A percentile compares a stretch with the other conserved stretches of the same genome.
Evolutionary conservation across 2,888 invertebrate genomes (phyloP).

Genomic region (Drosophila neonasuta): DNA sequence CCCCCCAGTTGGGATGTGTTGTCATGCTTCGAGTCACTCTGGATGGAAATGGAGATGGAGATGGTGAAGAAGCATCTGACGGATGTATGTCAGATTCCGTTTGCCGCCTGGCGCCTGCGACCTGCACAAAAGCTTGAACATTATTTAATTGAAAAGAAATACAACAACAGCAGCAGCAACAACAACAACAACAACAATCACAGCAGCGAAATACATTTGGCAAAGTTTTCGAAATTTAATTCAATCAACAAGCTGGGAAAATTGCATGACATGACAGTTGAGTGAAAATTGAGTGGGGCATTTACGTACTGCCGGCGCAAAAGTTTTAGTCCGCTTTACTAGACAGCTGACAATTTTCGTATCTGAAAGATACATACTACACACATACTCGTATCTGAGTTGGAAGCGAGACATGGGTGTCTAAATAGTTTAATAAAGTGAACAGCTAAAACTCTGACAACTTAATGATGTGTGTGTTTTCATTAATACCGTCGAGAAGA

Average conservation of each 20-base stretch:
- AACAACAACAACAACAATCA: constrained; percentile 26
- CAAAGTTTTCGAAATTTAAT: constrained; percentile 63
- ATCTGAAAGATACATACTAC: constrained; percentile 6
- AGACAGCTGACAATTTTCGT: constrained; percentile 25
- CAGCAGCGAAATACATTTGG: constrained; percentile 47
- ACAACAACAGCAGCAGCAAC: constrained; percentile 27
- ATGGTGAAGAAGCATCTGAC: constrained; percentile 45
- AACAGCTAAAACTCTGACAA: constrained; percentile 25
- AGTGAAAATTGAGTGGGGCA: constrained; percentile 52
- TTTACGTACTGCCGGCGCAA: constrained; percentile 25
- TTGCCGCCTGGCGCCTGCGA: constrained; percentile 36
- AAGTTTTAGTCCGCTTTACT: constrained; percentile 21
- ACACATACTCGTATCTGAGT: neutral
- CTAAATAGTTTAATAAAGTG: constrained; percentile 45
- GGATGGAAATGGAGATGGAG: constrained; percentile 13
- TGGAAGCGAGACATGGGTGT: neutral
- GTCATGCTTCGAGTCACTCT: constrained; percentile 24
- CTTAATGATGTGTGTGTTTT: constrained; percentile 36
- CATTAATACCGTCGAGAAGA: constrained; percentile 7
- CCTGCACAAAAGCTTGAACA: constrained; percentile 40
- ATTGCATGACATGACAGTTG: constrained; percentile 44
- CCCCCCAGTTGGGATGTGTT: constrained; percentile 26
- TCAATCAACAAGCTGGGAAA: constrained; percentile 62
- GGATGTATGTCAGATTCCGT: constrained; percentile 51
- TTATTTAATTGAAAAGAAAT: constrained; percentile 74